These are phyloP conservation scores for Ochotona princeps DNA, from an alignment of 2,113 vertebrate genomes.

Conservation along the genomic window DNA sequence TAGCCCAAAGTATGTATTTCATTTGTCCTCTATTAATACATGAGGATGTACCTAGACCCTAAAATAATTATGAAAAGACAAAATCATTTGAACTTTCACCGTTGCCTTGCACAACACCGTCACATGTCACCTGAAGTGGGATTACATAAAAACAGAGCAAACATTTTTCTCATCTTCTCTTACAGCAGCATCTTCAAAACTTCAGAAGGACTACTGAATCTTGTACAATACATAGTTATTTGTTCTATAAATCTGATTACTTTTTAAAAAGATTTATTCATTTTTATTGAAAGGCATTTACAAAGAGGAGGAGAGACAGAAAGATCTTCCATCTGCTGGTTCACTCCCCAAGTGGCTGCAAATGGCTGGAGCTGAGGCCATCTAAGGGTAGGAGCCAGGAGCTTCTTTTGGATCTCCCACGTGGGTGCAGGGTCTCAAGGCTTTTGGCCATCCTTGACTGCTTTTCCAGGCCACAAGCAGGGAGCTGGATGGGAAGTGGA, in stretches of 20 bases:
- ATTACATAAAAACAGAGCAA: background rate
- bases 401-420: too few relatives aligned
- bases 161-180: background rate
- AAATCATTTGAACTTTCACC: background rate
- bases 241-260: background rate
- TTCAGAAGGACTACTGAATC: background rate
- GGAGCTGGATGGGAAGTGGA: too few relatives aligned
- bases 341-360: too few relatives aligned
- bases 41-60: background rate
- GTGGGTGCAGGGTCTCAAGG: too few relatives aligned
- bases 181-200: background rate
- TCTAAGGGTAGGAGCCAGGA: too few relatives aligned
- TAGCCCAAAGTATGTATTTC: background rate
- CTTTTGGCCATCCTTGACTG: too few relatives aligned
- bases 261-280: background rate
- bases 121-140: background rate
- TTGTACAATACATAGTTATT: background rate
- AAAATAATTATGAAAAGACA: slow-evolving; percentile 19
- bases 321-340: too few relatives aligned
- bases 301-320: too few relatives aligned
- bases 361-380: too few relatives aligned
- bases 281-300: too few relatives aligned
- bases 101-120: background rate
- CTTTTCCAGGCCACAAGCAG: too few relatives aligned
- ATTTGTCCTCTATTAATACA: slow-evolving; percentile 5